Evolutionary conservation across 2,797 vertebrate species (phyloP), one percentile per base, ranked within the genome.

Genomic region (Benthosema pterotum): DNA sequence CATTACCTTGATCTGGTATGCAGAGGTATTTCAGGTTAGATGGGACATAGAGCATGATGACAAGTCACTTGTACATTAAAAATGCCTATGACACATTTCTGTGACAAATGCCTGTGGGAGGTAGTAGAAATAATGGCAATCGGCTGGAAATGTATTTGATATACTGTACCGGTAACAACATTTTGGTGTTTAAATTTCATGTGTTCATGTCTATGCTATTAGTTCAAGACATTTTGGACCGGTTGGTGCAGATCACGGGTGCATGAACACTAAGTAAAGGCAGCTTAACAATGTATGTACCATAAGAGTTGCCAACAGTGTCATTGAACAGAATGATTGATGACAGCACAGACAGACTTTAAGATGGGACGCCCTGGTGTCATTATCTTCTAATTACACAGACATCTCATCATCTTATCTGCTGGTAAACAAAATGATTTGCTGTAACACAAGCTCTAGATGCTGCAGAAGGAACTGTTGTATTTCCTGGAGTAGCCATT

Each of bases 1-100:
- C 18, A 42, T 57, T 9, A 38, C 38, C 2, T 11, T 45, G 22
- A 11, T 19, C 9, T 25, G 3, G 0, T 51, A 9, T 55, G 49
- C 48, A 7, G 7, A n/a, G 0, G 32, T 57, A 46, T 72, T 69
- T 46, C 42, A 60, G 12, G 54, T 67, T 72, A 57, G 3, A 43
- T 42, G 42, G 25, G 1, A 11, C 14, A 38, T 15, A 28, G 4
- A 57, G 3, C 67, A 17, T 16, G 43, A 46, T 50, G 5, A 57
- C 17, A 1, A n/a, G 14, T 25, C 11, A 48, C 46, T 45, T 14
- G 7, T 11, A 32, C 0, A 56, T 17, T n/a, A 51, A 12, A 22
- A 12, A 22, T 18, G 45, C 13, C 17, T 38, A 14, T 53, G 57
- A 60, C 32, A 28, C 0, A 2, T 3, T 49, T 38, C 7, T 38